Conservation (phyloP, 2,888 invertebrate genomes). For the Conus canariensis region DNA sequence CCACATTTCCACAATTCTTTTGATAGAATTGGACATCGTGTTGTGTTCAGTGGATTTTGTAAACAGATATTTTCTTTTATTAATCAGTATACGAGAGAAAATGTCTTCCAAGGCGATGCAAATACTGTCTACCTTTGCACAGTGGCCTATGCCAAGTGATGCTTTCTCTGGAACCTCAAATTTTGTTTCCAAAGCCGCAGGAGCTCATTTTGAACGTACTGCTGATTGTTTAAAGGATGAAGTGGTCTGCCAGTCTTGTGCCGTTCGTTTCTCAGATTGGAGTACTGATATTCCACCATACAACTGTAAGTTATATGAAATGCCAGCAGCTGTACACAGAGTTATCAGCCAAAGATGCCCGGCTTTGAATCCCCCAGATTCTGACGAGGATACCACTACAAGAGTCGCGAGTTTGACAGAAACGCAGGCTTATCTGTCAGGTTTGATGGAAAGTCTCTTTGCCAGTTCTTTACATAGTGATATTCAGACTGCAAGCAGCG, state of each 20-base stretch:
- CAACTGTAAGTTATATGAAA: slow-evolving; percentile 19
- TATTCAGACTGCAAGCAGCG: background rate
- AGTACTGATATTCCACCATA: background rate
- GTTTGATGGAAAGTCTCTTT: background rate
- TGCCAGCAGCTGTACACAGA: slow-evolving; percentile 47
- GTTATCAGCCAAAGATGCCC: slow-evolving; percentile 42
- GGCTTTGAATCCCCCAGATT: slow-evolving; percentile 39
- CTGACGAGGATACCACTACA: background rate
- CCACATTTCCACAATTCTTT: background rate
- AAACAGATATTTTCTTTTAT: background rate
- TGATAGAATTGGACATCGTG: background rate
- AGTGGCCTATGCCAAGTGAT: slow-evolving; percentile 32
- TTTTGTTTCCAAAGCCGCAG: slow-evolving; percentile 45
- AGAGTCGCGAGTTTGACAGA: background rate
- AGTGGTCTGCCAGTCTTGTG: slow-evolving; percentile 46
- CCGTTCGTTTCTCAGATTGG: slow-evolving; percentile 40
- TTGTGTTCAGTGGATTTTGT: background rate
- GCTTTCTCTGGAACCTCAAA: slow-evolving; percentile 33
- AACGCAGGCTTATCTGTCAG: background rate
- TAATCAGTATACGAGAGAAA: background rate
- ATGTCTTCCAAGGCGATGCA: background rate
- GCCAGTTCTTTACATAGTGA: background rate
- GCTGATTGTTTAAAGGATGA: slow-evolving; percentile 33
- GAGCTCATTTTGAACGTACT: slow-evolving; percentile 42
- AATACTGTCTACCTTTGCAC: slow-evolving; percentile 25